Percentiles rank a stretch among this genome's conserved stretches.
Conservation (phyloP, 1,140 invertebrate genomes). For the Caenorhabditis remanei region DNA sequence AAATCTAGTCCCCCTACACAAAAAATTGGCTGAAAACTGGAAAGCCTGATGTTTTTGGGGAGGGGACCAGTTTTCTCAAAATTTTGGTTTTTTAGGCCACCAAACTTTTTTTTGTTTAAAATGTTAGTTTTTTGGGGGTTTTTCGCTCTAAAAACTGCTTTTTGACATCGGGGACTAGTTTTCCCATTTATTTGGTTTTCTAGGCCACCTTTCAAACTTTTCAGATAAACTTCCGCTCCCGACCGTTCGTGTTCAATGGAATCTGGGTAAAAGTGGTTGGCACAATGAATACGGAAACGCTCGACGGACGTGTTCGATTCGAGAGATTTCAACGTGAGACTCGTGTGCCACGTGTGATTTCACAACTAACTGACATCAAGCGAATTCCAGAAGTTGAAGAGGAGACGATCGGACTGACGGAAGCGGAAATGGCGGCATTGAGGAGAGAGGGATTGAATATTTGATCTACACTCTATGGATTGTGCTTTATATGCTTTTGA, state of each 20-base stretch:
- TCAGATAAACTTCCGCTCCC: slow-evolving; percentile 30
- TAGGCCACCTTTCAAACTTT: not conserved
- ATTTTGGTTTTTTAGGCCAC: too few species aligned
- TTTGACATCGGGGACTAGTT: too few species aligned
- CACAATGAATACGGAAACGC: slow-evolving; percentile 14
- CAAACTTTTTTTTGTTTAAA: too few species aligned
- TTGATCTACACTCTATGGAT: too few species aligned
- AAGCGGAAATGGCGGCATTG: not conserved
- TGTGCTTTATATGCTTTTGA: too few species aligned
- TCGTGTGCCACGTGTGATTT: not conserved
- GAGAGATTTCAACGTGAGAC: slow-evolving; percentile 38
- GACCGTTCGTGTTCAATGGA: slow-evolving; percentile 31
- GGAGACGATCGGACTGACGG: slow-evolving; percentile 1
- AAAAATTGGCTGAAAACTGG: too few species aligned
- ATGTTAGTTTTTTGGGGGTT: too few species aligned
- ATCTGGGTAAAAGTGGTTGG: slow-evolving; percentile 41
- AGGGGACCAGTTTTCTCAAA: too few species aligned
- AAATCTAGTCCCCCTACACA: too few species aligned
- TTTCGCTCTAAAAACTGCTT: too few species aligned
- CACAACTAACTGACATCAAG: not conserved
- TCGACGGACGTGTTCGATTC: slow-evolving; percentile 30
- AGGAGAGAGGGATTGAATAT: not conserved
- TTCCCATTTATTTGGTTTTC: too few species aligned
- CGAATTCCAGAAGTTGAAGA: slow-evolving; percentile 31
- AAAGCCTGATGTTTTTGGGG: too few species aligned